Conservation (phyloP, 1,140 invertebrate genomes). For the Drosophila repleta region DNA sequence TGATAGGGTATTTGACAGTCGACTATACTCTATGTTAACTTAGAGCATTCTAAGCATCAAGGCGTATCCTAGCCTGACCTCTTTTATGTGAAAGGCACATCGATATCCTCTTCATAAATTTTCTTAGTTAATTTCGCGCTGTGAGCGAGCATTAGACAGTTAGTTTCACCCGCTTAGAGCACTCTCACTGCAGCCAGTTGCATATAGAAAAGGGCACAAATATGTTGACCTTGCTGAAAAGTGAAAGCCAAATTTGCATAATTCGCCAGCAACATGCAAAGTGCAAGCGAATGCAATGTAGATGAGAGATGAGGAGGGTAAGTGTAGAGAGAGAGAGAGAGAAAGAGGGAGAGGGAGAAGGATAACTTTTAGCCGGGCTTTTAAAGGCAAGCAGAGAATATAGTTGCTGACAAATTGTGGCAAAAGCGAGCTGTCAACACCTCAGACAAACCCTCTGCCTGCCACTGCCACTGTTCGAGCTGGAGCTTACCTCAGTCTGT, state of each 20-base stretch:
- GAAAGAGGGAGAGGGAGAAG: neutral
- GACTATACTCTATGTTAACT: too few relatives aligned
- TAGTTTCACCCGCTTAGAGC: neutral
- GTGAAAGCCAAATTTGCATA: constrained; percentile 77
- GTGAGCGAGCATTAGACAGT: neutral
- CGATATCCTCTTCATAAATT: too few relatives aligned
- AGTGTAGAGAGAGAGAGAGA: too few relatives aligned
- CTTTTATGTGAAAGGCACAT: too few relatives aligned
- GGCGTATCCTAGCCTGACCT: too few relatives aligned
- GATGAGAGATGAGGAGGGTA: too few relatives aligned
- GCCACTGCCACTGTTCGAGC: too few relatives aligned
- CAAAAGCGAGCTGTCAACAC: constrained; percentile 51
- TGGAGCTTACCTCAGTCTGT: constrained; percentile 48
- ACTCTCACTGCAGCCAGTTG: constrained; percentile 10
- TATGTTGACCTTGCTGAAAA: constrained; percentile 77
- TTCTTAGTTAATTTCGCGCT: too few relatives aligned
- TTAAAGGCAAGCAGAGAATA: constrained; percentile 52
- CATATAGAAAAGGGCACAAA: constrained; percentile 44
- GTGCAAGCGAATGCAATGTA: neutral
- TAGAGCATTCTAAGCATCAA: too few relatives aligned
- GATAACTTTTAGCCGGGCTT: neutral
- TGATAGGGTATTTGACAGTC: too few relatives aligned
- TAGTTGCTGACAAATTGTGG: constrained; percentile 76
- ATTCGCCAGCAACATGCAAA: constrained; percentile 57
- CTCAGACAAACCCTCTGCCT: too few relatives aligned